A percentile compares a stretch with the other conserved stretches of the same genome.
phyloP scores from a whole-genome alignment of 30 jellyfish, hydroid and myxozoan species.

The Hydractinia echinata region DNA sequence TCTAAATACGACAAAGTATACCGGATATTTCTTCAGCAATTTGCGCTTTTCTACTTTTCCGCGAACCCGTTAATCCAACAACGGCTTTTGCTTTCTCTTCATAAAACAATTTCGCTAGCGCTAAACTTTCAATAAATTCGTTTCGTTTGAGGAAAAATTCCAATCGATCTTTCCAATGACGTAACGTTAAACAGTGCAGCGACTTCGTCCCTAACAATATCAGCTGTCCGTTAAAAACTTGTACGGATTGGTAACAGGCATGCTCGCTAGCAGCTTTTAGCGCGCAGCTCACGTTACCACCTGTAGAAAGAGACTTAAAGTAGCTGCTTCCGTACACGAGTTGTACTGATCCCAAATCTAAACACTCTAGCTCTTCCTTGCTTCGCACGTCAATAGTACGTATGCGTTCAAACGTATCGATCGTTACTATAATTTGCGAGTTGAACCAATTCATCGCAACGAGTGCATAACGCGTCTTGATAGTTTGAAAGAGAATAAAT shows the following conservation, averaged over 20 bases:
- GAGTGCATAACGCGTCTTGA: constrained; percentile 52
- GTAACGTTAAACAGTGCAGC: constrained; percentile 74
- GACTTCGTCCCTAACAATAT: constrained; percentile 92
- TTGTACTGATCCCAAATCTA: constrained; percentile 82
- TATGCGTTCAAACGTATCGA: constrained; percentile 78
- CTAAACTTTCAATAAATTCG: constrained; percentile 76
- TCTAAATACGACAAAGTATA: constrained; percentile 72
- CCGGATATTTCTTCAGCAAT: constrained; percentile 83
- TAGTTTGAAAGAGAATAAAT: constrained; percentile 57
- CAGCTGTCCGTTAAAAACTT: constrained; percentile 89
- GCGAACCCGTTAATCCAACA: constrained; percentile 66
- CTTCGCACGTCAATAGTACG: constrained; percentile 78
- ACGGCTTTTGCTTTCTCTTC: constrained; percentile 93
- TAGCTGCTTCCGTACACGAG: constrained; percentile 97
- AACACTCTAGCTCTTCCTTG: constrained; percentile 86
- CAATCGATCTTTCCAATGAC: constrained; percentile 92
- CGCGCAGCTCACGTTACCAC: constrained; percentile 97
- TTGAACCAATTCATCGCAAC: constrained; percentile 87
- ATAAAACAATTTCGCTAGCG: constrained; percentile 71
- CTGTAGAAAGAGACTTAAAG: constrained; percentile 92
- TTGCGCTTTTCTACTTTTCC: constrained; percentile 41
- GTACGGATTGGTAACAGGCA: constrained; percentile 96
- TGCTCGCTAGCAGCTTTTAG: constrained; percentile 89
- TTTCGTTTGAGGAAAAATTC: constrained; percentile 87
- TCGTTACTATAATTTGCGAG: constrained; percentile 75